Evolutionary conservation across 2,797 vertebrate genomes (phyloP), one percentile per base, ranked within the genome.

Genomic region (Poeciliopsis presidionis): DNA sequence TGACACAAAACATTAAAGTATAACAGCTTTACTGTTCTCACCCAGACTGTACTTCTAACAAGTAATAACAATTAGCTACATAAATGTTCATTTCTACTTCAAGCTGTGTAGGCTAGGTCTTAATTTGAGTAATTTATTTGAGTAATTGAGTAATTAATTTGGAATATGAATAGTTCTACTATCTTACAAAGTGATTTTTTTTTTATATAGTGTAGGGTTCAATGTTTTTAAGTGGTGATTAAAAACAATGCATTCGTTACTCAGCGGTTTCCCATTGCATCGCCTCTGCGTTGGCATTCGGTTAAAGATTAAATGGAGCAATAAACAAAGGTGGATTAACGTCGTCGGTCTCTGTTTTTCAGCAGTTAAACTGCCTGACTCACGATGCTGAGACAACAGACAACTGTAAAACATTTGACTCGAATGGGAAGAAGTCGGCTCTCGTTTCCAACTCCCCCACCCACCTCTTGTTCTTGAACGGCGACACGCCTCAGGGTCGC

Each of bases 401-500:
- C 25, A 36, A 67, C 63, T 25, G 36, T 67, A 67, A 53, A 36
- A 57, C 51, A 8, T 41, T 57, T 4, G 6, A 79, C 45, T 7
- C n/a, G 72, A 46, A 61, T 8, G 76, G 47, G 33, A 80, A 61
- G 77, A 84, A 84, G 76, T 39, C 18, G 49, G 7, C 65, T 78
- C 49, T 71, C 71, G 55, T 79, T 71, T 61, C 73, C 22, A 73
- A 20, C 67, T 39, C 41, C 39, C 39, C 63, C 30, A 30, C 30
- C 59, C 67, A 47, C 65, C 4, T 46, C 2, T 65, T 1, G 69
- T 46, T 49, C 6, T 59, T 79, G 18, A 20, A 9, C 65, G 63
- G 61, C n/a, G 39, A 8, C 47, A 8, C 77, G 55, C 53, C 74
- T 86, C 70, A 75, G 49, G 57, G 36, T 84, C 77, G 55, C 76